phyloP scores from a whole-genome alignment of 2,113 vertebrate species.

The Sialia sialis region DNA sequence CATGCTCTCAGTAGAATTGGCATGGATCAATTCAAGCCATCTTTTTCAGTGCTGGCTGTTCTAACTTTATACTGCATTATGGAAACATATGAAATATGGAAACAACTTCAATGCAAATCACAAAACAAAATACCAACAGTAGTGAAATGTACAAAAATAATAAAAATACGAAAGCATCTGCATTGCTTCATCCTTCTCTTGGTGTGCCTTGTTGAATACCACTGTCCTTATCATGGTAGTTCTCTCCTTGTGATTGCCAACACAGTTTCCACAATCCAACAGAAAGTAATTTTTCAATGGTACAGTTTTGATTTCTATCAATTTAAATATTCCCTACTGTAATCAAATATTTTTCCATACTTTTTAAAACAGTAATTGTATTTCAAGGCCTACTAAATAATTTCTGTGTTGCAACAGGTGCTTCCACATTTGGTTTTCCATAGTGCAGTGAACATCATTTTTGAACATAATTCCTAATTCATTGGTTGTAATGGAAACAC shows the following conservation, averaged over 20 bases:
- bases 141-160: not conserved
- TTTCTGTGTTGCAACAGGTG: not conserved
- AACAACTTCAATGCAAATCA: not conserved
- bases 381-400: not conserved
- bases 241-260: not conserved
- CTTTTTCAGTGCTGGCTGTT: not conserved
- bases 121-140: not conserved
- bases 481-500: not conserved
- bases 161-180: not conserved
- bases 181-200: not conserved
- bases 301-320: not conserved
- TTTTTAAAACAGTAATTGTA: not conserved
- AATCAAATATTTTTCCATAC: not conserved
- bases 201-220: not conserved
- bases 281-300: not conserved
- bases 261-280: not conserved
- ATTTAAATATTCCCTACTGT: not conserved
- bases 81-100: not conserved
- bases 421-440: conserved; percentile 43
- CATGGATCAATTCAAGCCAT: not conserved
- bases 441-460: not conserved
- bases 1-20: not conserved
- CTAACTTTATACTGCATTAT: not conserved
- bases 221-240: not conserved
- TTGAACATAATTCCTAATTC: not conserved